Conservation (phyloP, 2,888 invertebrate species). For the Teinopalpus imperialis region DNA sequence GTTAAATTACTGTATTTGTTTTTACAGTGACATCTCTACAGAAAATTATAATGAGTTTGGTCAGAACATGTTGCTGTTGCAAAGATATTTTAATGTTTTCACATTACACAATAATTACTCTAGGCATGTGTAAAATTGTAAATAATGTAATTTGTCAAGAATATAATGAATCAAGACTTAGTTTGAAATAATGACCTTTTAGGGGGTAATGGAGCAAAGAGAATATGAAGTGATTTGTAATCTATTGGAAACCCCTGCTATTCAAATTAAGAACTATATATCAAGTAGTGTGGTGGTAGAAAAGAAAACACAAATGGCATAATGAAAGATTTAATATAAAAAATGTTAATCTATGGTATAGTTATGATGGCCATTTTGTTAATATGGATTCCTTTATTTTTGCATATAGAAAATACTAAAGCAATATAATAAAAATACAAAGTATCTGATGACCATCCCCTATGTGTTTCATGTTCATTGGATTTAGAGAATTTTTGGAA, state of each 20-base stretch:
- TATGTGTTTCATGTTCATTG: no score
- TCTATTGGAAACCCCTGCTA: not conserved
- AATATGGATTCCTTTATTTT: no score
- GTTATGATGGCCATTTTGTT: no score
- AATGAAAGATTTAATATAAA: no score
- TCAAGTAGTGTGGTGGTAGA: no score
- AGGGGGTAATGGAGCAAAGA: not conserved
- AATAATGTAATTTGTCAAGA: slow-evolving; percentile 25
- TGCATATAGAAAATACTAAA: no score
- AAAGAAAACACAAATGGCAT: no score
- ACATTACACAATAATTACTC: slow-evolving; percentile 65
- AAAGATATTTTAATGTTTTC: slow-evolving; percentile 75
- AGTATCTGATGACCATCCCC: no score
- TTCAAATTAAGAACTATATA: not conserved
- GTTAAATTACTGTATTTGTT: slow-evolving; percentile 78
- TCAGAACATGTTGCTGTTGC: slow-evolving; percentile 74
- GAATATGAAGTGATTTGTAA: not conserved
- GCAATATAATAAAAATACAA: no score
- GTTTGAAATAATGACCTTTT: slow-evolving; percentile 1
- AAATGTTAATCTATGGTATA: no score
- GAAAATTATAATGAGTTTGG: slow-evolving; percentile 69
- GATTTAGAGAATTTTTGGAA: no score
- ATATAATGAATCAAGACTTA: slow-evolving; percentile 4
- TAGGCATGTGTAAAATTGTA: slow-evolving; percentile 66
- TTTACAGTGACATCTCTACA: slow-evolving; percentile 80